These are phyloP conservation scores for Rostratula benghalensis DNA, from an alignment of 2,113 vertebrate species.

Conservation along the genomic window DNA sequence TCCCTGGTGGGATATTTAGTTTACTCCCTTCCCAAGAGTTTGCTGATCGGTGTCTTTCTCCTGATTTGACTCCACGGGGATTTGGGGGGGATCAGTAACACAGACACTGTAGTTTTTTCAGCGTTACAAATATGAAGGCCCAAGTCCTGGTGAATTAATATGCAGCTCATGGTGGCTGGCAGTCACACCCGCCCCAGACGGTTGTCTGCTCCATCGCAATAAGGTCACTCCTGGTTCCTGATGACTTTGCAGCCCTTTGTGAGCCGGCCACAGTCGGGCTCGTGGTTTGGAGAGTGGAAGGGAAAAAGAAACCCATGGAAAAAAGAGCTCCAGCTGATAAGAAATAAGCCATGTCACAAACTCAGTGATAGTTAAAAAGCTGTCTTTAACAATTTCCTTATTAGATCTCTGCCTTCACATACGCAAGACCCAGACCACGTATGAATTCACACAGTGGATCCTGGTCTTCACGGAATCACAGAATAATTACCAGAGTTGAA, in stretches of 20 bases:
- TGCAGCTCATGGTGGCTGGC: accelerated
- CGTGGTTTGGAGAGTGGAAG: background rate
- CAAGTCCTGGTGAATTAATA: background rate
- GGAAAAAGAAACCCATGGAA: background rate
- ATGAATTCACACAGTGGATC: background rate
- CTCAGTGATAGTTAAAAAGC: background rate
- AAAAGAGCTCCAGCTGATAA: background rate
- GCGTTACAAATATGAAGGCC: accelerated
- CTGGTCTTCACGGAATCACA: background rate
- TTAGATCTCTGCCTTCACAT: background rate
- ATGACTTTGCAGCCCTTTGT: background rate
- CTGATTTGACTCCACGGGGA: background rate
- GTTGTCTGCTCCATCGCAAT: background rate
- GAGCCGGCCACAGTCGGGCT: background rate
- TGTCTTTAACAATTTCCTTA: background rate
- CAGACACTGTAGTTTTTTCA: background rate
- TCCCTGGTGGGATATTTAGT: background rate
- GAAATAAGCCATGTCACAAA: background rate
- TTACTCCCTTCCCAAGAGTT: background rate
- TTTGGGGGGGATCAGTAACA: background rate
- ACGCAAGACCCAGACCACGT: background rate
- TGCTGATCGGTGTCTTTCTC: background rate
- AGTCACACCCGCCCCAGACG: background rate
- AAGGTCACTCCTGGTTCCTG: background rate
- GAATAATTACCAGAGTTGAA: too few relatives aligned